Evolutionary conservation across 1,140 invertebrate species (phyloP).

Genomic region (Drosophila mojavensis): DNA sequence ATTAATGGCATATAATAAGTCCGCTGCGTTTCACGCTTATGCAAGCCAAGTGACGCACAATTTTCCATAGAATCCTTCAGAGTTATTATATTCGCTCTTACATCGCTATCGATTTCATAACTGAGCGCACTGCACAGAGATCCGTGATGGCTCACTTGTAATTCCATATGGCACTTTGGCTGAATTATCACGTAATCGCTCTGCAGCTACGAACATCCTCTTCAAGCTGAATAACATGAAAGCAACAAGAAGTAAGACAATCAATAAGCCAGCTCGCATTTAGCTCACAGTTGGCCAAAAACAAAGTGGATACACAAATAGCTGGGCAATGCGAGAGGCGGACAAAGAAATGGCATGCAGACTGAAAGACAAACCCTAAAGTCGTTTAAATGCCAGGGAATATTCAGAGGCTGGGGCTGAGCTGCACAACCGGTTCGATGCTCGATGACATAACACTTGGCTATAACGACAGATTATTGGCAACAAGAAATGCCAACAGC

Average conservation of each 20-base stretch:
- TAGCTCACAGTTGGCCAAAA: slow-evolving; percentile 12
- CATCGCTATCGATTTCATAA: slow-evolving; percentile 3
- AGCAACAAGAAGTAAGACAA: slow-evolving; percentile 20
- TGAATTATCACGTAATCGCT: slow-evolving; percentile 41
- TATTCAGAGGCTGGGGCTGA: slow-evolving; percentile 38
- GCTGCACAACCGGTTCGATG: slow-evolving; percentile 62
- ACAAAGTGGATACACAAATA: not conserved
- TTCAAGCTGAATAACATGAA: not conserved
- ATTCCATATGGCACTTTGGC: slow-evolving; percentile 25
- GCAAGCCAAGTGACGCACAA: too few species aligned
- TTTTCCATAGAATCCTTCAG: slow-evolving; percentile 1
- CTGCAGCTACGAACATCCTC: slow-evolving; percentile 40
- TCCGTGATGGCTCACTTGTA: slow-evolving; percentile 16
- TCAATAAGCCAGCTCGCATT: slow-evolving; percentile 32
- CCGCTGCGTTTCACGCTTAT: too few species aligned
- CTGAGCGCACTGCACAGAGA: not conserved
- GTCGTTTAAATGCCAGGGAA: slow-evolving; percentile 66
- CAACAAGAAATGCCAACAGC: slow-evolving; percentile 39
- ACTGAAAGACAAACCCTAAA: slow-evolving; percentile 57
- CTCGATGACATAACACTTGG: slow-evolving; percentile 72
- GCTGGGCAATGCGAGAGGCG: slow-evolving; percentile 9
- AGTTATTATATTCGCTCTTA: too few species aligned
- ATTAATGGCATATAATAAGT: too few species aligned
- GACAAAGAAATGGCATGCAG: slow-evolving; percentile 35
- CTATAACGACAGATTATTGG: slow-evolving; percentile 72